Conservation (phyloP, 2,888 invertebrate species). For the Machimus rusticus region DNA sequence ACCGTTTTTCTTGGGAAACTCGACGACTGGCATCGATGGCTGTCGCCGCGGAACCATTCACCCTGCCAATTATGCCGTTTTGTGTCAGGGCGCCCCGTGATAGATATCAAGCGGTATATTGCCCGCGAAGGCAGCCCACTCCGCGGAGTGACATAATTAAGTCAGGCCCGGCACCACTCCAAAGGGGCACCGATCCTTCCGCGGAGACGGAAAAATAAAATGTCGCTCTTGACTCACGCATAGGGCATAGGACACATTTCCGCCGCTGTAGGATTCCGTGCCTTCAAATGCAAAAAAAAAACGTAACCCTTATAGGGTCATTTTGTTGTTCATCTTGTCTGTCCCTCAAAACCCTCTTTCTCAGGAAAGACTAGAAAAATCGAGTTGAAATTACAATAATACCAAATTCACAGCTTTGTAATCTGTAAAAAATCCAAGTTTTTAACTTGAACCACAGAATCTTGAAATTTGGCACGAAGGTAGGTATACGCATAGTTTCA, state of each 20-base stretch:
- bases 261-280: background rate
- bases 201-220: background rate
- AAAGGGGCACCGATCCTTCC: background rate
- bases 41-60: slow-evolving; percentile 31
- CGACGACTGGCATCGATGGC: background rate
- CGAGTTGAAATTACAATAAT: too few relatives aligned
- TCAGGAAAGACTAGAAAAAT: too few relatives aligned
- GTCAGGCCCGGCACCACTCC: background rate
- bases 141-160: slow-evolving; percentile 16
- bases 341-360: too few relatives aligned
- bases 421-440: too few relatives aligned
- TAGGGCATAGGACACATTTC: background rate
- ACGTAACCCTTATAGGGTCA: too few relatives aligned
- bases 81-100: background rate
- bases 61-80: slow-evolving; percentile 33
- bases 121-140: background rate
- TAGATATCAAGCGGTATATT: background rate
- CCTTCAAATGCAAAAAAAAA: too few relatives aligned
- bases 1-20: slow-evolving; percentile 20
- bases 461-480: too few relatives aligned
- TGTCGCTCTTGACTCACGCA: background rate
- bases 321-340: too few relatives aligned
- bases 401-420: too few relatives aligned
- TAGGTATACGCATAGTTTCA: too few relatives aligned
- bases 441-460: too few relatives aligned